Percentiles rank a stretch among this genome's conserved stretches.
These are phyloP conservation scores for Galemys pyrenaicus DNA, from an alignment of 2,113 vertebrate species.

Conservation along the genomic window DNA sequence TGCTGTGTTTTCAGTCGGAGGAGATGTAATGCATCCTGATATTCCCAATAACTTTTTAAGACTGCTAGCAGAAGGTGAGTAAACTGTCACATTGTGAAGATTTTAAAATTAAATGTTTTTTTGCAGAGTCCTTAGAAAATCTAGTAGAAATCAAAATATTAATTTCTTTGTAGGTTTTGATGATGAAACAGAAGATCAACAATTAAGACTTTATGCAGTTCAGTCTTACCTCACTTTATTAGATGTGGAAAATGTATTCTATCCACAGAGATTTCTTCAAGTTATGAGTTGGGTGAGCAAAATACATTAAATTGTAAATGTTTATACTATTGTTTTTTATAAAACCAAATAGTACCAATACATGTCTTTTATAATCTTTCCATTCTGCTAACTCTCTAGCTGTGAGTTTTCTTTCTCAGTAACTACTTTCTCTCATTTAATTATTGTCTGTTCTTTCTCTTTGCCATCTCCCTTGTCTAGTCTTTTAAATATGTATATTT, in stretches of 20 bases:
- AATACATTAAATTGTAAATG: background rate
- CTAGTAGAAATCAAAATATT: conserved; percentile 52
- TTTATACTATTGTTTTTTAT: conserved; percentile 10
- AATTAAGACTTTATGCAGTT: conserved; percentile 92
- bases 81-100: background rate
- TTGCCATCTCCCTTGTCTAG: background rate
- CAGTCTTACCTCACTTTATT: conserved; percentile 91
- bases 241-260: conserved; percentile 85
- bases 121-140: conserved; percentile 31
- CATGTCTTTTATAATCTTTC: conserved; percentile 16
- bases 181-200: conserved; percentile 88
- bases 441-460: background rate
- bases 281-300: conserved; percentile 97
- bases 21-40: conserved; percentile 93
- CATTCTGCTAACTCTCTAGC: background rate
- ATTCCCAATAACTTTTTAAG: conserved; percentile 94
- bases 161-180: conserved; percentile 87
- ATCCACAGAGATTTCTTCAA: conserved; percentile 96
- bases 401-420: background rate
- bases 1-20: conserved; percentile 93
- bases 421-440: background rate
- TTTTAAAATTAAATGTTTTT: conserved; percentile 43
- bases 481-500: background rate
- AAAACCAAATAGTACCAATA: background rate
- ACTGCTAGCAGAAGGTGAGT: conserved; percentile 93